These are phyloP conservation scores for Drosophila dunni DNA, from an alignment of 1,140 invertebrate species.

Conservation along the genomic window DNA sequence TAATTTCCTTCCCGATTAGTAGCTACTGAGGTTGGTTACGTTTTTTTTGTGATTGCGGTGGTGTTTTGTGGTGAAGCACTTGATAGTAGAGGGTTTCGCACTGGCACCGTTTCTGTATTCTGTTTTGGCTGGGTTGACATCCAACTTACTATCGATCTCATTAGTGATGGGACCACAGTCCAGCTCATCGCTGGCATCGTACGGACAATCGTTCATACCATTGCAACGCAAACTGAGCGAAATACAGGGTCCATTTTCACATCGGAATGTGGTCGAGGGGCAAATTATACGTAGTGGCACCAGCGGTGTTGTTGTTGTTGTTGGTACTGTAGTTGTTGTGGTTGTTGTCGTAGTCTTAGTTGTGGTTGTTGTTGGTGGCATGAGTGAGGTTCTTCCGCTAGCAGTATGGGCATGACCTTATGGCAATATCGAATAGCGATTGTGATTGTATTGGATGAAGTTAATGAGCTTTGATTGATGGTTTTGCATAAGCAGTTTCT, in stretches of 20 bases:
- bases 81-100: slow-evolving; percentile 17
- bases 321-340: slow-evolving; percentile 13
- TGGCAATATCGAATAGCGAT: slow-evolving; percentile 16
- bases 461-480: too few relatives aligned
- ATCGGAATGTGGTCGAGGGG: slow-evolving; percentile 85
- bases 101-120: slow-evolving; percentile 22
- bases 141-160: slow-evolving; percentile 81
- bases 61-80: slow-evolving; percentile 3
- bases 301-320: slow-evolving; percentile 15
- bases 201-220: slow-evolving; percentile 88
- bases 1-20: slow-evolving; percentile 28
- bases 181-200: slow-evolving; percentile 88
- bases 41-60: slow-evolving; percentile 6
- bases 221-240: slow-evolving; percentile 86
- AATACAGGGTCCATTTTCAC: slow-evolving; percentile 89
- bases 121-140: slow-evolving; percentile 7
- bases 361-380: not conserved
- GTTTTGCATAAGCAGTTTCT: too few relatives aligned
- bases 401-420: slow-evolving; percentile 55
- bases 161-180: slow-evolving; percentile 85
- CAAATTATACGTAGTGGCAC: slow-evolving; percentile 60
- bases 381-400: slow-evolving; percentile 17
- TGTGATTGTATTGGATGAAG: slow-evolving; percentile 10
- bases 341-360: not conserved
- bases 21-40: slow-evolving; percentile 21